These are phyloP conservation scores for Lasioglossum baleicum DNA, from an alignment of 1,140 invertebrate genomes.

Conservation along the genomic window DNA sequence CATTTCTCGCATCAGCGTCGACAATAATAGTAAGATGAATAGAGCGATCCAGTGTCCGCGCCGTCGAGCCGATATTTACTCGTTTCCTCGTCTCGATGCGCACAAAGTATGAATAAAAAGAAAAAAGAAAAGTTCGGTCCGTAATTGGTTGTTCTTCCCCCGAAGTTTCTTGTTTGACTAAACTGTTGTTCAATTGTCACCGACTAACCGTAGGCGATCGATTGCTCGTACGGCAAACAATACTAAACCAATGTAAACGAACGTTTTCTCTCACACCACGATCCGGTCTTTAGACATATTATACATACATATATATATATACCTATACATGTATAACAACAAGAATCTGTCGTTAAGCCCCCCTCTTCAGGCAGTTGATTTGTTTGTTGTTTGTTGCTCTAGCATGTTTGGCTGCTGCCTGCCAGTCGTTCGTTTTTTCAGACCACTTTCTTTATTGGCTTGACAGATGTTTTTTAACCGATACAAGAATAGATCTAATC, in stretches of 20 bases:
- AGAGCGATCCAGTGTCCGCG: conserved; percentile 21
- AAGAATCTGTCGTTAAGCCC: conserved; percentile 57
- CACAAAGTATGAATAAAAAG: not conserved
- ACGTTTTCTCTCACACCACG: conserved; percentile 21
- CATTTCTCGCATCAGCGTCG: too few relatives aligned
- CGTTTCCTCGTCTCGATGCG: not conserved
- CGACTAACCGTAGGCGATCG: conserved; percentile 58
- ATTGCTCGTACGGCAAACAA: conserved; percentile 49
- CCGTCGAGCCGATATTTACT: not conserved
- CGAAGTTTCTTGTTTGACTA: conserved; percentile 38
- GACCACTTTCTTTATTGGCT: conserved; percentile 63
- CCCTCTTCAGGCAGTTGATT: conserved; percentile 57
- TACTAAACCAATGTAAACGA: conserved; percentile 51
- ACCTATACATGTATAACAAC: conserved; percentile 34
- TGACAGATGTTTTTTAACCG: conserved; percentile 58
- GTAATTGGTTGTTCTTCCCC: conserved; percentile 16
- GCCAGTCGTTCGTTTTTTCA: conserved; percentile 68
- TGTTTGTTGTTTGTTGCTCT: conserved; percentile 75
- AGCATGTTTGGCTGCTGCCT: conserved; percentile 78
- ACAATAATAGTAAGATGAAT: too few relatives aligned
- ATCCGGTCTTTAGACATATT: not conserved
- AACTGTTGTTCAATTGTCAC: conserved; percentile 47
- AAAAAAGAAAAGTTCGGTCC: not conserved
- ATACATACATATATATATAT: too few relatives aligned
- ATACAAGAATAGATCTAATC: conserved; percentile 45